Base-by-base conservation (phyloP, 2,113 vertebrate species). In the Bostrychus sinensis region DNA sequence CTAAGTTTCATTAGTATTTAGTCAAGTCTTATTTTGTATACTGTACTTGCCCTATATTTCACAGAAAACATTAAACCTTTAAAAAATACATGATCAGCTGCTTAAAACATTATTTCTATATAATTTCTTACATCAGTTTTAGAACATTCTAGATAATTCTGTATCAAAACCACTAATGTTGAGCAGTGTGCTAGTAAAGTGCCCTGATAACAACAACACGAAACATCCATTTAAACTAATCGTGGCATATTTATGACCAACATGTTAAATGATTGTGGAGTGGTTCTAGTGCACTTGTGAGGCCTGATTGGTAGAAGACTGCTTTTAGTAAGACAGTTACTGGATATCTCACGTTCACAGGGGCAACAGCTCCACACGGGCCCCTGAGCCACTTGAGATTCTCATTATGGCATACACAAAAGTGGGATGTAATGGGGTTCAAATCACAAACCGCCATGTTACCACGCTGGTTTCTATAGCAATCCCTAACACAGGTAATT, bases 261-360 rank as follows among this genome's bases (percentile, higher is more conserved):
- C 51, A 62, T 26, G 12, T 36, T 53, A 45, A 75, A 72, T 28
- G 34, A 57, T 57, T 48, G 45, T 70, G 48, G 46, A 74, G 69
- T 77, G 77, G 77, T 79, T 72, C 43, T 13, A 25, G 20, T 45
- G 12, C 45, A 25, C 66, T 72, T 36, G 38, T 74, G 41, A 62
- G n/a, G 23, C 30, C 14, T 75, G 75, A 86, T 64, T 80, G 41
- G 66, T 48, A 46, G 37, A 5, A 7, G 50, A 28, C 23, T 16
- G n/a, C n/a, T n/a, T n/a, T n/a, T n/a, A 51, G 73, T 32, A 72
- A 56, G 37, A 20, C 2, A n/a, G 30, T 55, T 45, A 57, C 56
- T 48, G 51, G 46, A 73, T 70, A 20, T 59, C 37, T 80, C 48
- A 68, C 71, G 17, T 69, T 25, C 58, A 57, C 20, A 53, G 60